These are phyloP conservation scores for Percopsis transmontana DNA, from an alignment of 2,113 vertebrate genomes.

Conservation along the genomic window DNA sequence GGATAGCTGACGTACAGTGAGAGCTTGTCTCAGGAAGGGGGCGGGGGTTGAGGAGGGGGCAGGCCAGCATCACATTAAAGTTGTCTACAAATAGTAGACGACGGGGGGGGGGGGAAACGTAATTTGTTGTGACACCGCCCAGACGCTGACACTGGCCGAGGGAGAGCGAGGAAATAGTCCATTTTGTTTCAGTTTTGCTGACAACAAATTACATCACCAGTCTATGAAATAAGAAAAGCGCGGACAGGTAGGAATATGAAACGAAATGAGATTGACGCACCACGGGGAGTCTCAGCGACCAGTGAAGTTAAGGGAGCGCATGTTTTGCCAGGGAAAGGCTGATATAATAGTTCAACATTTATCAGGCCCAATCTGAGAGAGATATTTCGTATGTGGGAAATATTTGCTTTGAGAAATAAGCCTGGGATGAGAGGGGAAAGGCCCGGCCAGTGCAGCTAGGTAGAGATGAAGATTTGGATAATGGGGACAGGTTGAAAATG, in stretches of 20 bases:
- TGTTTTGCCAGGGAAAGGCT: too few species aligned
- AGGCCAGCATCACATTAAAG: neutral
- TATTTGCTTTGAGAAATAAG: conserved; percentile 31
- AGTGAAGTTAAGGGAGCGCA: neutral
- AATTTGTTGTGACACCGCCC: too few species aligned
- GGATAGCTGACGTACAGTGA: neutral
- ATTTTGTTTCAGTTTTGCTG: neutral
- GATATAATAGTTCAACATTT: conserved; percentile 4
- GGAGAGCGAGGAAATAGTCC: neutral
- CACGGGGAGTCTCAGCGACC: neutral
- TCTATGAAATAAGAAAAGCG: neutral
- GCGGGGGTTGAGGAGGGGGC: conserved; percentile 27
- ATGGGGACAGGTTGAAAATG: neutral
- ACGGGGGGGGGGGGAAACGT: too few species aligned
- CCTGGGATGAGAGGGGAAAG: conserved; percentile 5
- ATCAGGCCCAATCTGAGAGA: neutral
- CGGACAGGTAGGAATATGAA: neutral
- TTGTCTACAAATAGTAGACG: neutral
- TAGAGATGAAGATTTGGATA: conserved; percentile 37
- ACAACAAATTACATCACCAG: neutral
- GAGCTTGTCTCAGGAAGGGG: neutral
- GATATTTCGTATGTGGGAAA: neutral
- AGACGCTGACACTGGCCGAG: neutral
- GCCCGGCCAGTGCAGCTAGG: conserved; percentile 23
- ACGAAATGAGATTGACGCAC: neutral